phyloP scores from a whole-genome alignment of 2,797 vertebrate genomes.

The Schizopygopsis pylzovi region DNA sequence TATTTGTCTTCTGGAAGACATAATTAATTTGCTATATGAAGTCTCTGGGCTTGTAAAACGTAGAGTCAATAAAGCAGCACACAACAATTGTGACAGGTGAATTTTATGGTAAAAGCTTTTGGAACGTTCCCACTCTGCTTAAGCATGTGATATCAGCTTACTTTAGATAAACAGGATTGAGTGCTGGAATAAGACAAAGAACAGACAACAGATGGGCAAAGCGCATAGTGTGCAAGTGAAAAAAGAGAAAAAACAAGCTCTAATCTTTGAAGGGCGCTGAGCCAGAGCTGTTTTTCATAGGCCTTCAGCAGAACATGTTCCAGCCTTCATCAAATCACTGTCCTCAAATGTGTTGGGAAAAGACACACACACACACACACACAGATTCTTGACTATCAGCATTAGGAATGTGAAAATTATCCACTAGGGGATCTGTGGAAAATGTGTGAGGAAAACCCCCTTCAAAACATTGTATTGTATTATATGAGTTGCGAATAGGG shows the following conservation, averaged over 20 bases:
- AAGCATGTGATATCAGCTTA: slow-evolving; percentile 43
- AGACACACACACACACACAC: background rate
- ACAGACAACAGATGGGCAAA: slow-evolving; percentile 56
- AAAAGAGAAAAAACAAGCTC: background rate
- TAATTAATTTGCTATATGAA: slow-evolving; percentile 57
- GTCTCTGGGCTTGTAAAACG: slow-evolving; percentile 50
- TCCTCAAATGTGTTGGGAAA: background rate
- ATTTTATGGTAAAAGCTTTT: slow-evolving; percentile 55
- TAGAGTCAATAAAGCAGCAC: slow-evolving; percentile 40
- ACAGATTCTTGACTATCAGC: background rate
- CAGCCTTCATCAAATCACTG: slow-evolving; percentile 7
- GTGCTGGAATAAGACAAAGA: slow-evolving; percentile 39
- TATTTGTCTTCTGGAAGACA: slow-evolving; percentile 45
- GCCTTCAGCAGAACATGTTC: background rate
- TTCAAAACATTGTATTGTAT: background rate
- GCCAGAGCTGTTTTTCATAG: slow-evolving; percentile 26
- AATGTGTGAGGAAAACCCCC: background rate
- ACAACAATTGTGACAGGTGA: slow-evolving; percentile 46
- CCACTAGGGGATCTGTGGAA: no score
- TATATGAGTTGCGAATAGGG: background rate
- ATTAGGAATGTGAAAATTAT: background rate
- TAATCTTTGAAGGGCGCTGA: slow-evolving; percentile 25
- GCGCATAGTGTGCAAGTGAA: slow-evolving; percentile 55
- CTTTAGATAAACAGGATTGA: slow-evolving; percentile 58
- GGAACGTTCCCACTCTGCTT: slow-evolving; percentile 37